A percentile compares a stretch with the other conserved stretches of the same genome.
phyloP scores from a whole-genome alignment of 2,797 vertebrate genomes.

The Lemur catta region DNA sequence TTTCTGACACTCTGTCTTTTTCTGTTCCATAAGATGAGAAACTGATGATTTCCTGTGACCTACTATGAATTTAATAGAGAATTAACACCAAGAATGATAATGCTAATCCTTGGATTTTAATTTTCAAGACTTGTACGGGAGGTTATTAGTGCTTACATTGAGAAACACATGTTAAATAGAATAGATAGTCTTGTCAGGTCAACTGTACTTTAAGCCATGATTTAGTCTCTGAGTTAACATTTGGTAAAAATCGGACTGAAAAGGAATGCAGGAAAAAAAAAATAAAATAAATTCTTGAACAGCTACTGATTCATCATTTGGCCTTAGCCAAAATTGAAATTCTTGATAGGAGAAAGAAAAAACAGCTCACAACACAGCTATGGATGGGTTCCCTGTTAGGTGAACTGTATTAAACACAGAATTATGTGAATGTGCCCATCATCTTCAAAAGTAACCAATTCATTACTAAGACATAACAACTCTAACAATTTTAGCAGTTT shows the following conservation, averaged over 20 bases:
- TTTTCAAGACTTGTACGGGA: slow-evolving; percentile 51
- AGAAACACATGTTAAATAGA: background rate
- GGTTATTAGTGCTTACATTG: background rate
- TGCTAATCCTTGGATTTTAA: slow-evolving; percentile 54
- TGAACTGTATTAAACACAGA: background rate
- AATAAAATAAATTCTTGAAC: background rate
- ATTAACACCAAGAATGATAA: slow-evolving; percentile 48
- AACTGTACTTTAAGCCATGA: background rate
- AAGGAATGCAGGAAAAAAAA: background rate
- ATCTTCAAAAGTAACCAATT: background rate
- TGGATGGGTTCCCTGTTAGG: background rate
- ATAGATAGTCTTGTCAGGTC: background rate
- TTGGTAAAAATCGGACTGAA: slow-evolving; percentile 38
- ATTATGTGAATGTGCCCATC: background rate
- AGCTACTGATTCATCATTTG: background rate
- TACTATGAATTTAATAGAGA: slow-evolving; percentile 44
- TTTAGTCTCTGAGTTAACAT: slow-evolving; percentile 12
- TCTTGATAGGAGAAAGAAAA: background rate
- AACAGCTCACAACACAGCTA: background rate
- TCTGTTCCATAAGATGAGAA: slow-evolving; percentile 17
- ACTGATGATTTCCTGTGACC: background rate
- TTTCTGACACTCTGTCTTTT: background rate
- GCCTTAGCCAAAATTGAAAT: background rate
- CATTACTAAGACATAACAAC: background rate
- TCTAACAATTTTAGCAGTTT: background rate